Evolutionary conservation across 2,113 vertebrate genomes (phyloP).

Genomic region (Petromus typicus): DNA sequence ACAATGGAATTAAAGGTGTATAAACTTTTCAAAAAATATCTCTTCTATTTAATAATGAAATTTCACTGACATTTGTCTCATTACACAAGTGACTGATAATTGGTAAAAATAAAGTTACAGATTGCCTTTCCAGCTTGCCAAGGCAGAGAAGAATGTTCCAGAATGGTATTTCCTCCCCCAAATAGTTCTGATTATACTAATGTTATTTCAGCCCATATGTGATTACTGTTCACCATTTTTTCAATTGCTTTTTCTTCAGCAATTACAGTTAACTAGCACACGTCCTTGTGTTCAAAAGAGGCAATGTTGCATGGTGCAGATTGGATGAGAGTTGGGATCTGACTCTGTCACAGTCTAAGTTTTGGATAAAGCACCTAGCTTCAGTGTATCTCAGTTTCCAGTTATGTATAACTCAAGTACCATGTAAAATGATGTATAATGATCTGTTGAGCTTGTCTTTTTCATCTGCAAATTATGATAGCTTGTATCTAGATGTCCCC

Average conservation of each 20-base stretch:
- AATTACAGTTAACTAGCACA: not conserved
- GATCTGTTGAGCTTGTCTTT: not conserved
- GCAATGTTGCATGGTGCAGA: not conserved
- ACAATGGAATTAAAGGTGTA: not conserved
- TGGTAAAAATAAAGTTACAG: conserved; percentile 56
- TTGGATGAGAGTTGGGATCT: not conserved
- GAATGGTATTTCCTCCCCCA: conserved; percentile 45
- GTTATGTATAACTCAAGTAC: not conserved
- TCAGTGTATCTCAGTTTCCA: not conserved
- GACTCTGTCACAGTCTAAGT: not conserved
- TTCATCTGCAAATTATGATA: not conserved
- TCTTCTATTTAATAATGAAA: conserved; percentile 11
- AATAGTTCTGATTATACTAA: conserved; percentile 4
- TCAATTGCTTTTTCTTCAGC: not conserved
- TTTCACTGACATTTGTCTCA: conserved; percentile 4
- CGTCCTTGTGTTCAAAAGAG: not conserved
- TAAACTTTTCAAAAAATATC: not conserved
- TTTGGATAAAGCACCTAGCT: conserved; percentile 30
- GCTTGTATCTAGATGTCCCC: not conserved
- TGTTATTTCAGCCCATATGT: conserved; percentile 39
- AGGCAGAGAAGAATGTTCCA: conserved; percentile 14
- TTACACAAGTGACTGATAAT: conserved; percentile 19
- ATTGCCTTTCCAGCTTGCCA: conserved; percentile 60
- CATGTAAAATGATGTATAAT: not conserved
- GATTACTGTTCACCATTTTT: conserved; percentile 21